Base-by-base conservation (phyloP, 2,888 invertebrate species). In the Hypsopygia costalis region DNA sequence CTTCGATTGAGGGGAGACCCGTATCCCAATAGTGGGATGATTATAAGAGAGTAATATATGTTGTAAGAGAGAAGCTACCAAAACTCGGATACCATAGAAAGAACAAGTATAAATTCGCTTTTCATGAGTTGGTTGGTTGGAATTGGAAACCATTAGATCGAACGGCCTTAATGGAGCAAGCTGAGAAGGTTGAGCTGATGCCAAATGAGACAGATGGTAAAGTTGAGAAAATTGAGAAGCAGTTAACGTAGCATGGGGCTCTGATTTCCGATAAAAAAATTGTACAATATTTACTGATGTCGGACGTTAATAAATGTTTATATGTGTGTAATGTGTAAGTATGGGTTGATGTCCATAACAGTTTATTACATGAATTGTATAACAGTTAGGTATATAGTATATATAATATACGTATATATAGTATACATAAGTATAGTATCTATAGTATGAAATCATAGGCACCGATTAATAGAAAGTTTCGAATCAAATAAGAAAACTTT, bases 101-200 rank as follows among this genome's bases (percentile, higher is more conserved):
- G 28, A 69, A 43, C 34, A 87, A 81, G 48, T 83, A 75, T 44
- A 86, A 81, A 44, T 85, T 72, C 44, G 87, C 87, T 0, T 87
- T 87, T 50, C 86, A 87, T 33, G 86, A 86, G 49, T 87, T 87
- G n/a, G n/a, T n/a, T n/a, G n/a, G n/a, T n/a, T n/a, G n/a, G n/a
- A n/a, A n/a, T 0, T 87, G 87, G 86, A 77, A 66, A 30, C 87
- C 87, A 0, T 44, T 85, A 20, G 85, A 87, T 52, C 67, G 87
- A 29, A 39, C 81, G 29, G 41, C 69, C 0, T 49, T 87, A 27
- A 52, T 87, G 11, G 69, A 75, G n/a, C 56, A 76, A 40, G 86
- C 85, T 0, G 86, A 81, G 44, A 71, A 67, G 20, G 67, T 75
- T 5, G 79, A 79, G 16, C 47, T 55, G 1, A 59, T 46, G 1